Base-by-base conservation (phyloP, 2,113 vertebrate genomes). In the Lasiurus borealis region DNA sequence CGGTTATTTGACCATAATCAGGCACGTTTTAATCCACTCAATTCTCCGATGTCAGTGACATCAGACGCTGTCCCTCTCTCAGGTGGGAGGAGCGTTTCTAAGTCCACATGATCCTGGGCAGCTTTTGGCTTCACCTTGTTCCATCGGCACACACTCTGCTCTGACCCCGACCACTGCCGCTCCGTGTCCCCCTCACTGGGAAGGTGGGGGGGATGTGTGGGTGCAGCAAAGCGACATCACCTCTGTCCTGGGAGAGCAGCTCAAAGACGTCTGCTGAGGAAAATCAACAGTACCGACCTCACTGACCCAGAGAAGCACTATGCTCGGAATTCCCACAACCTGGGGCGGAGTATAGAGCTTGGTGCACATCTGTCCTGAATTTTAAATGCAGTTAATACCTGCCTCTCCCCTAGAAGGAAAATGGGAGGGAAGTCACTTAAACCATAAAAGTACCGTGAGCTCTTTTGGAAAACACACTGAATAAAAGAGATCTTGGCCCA, bases 351-450 rank as follows among this genome's bases (percentile, higher is more conserved):
- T 18, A 9, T 6, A 3, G 52, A 80, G 57, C 18, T 50, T 9
- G 7, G 10, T 8, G 16, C 52, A 57, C 44, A 46, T 7, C 23
- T 31, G 13, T 29, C 59, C 68, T 50, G 29, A 73, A 73, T 34
- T 31, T 44, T 83, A 83, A 76, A 73, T 54, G 80, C 77, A 87
- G 25, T 48, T 19, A 64, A 82, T 27, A 16, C 8, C 57, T 76
- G 73, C 80, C 59, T 88, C 82, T 85, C 69, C 83, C 87, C 62
- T 44, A 82, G 14, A 76, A 89, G 57, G 27, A 8, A 11, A 81
- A 8, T 13, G 6, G n/a, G 18, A 8, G 9, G 9, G 12, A 13
- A 31, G 14, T 36, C 21, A 85, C 34, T 78, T 72, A 13, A 54
- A 77, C 27, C 57, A 46, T 21, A 64, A 50, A 93, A 90, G 52